Percentiles rank a stretch among this genome's conserved stretches.
phyloP scores from a whole-genome alignment of 2,113 vertebrate genomes.

The Hypomesus transpacificus region DNA sequence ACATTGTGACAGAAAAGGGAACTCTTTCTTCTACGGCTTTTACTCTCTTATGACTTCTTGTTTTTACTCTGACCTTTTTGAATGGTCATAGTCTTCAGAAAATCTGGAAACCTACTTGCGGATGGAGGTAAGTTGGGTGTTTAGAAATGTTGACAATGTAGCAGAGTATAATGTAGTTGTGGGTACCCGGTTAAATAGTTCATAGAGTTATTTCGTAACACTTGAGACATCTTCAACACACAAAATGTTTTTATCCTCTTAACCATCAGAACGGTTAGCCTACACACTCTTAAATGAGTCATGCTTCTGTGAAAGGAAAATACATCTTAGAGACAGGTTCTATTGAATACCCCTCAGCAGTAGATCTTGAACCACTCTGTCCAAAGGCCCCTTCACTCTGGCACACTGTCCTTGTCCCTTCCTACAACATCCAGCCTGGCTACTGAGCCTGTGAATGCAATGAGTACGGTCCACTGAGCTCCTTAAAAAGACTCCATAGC shows the following conservation, averaged over 20 bases:
- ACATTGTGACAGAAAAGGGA: background rate
- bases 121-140: constrained; percentile 60
- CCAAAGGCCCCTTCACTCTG: background rate
- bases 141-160: background rate
- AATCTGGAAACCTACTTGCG: constrained; percentile 58
- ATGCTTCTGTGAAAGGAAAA: too few relatives aligned
- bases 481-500: constrained; percentile 14
- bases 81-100: constrained; percentile 57
- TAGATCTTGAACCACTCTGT: too few relatives aligned
- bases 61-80: constrained; percentile 40
- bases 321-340: too few relatives aligned
- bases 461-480: constrained; percentile 8
- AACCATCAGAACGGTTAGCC: too few relatives aligned
- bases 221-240: too few relatives aligned
- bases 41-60: constrained; percentile 35
- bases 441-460: constrained; percentile 13
- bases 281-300: too few relatives aligned
- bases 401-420: background rate
- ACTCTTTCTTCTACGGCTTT: constrained; percentile 5
- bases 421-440: background rate
- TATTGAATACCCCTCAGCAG: too few relatives aligned
- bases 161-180: background rate
- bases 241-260: too few relatives aligned
- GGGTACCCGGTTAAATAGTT: constrained; percentile 1
- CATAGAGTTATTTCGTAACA: background rate